Evolutionary conservation across 1,140 invertebrate species (phyloP).

Genomic region (Asobara japonica): DNA sequence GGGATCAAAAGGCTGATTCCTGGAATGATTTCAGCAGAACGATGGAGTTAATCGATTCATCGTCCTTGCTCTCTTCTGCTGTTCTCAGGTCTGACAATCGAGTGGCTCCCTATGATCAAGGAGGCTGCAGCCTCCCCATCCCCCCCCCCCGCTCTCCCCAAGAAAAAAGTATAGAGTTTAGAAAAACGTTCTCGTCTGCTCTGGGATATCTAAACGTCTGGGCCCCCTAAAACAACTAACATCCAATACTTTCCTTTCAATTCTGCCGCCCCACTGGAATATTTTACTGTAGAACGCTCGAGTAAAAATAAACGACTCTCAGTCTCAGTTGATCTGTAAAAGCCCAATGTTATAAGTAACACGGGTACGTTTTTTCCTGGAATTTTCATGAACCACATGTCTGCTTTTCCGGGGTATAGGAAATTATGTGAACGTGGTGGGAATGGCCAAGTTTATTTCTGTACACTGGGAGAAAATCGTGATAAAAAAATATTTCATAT

Average conservation of each 20-base stretch:
- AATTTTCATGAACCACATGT: background rate
- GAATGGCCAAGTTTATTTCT: background rate
- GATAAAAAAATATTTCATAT: too few species aligned
- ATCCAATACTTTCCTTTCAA: conserved; percentile 1
- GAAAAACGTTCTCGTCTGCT: background rate
- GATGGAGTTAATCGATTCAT: background rate
- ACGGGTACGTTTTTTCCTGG: background rate
- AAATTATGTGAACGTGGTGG: background rate
- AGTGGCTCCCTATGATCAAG: background rate
- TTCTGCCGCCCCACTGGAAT: background rate
- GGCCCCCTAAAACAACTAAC: conserved; percentile 4
- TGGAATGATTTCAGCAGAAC: background rate
- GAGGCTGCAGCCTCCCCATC: background rate
- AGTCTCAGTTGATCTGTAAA: background rate
- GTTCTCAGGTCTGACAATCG: background rate
- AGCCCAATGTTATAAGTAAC: background rate
- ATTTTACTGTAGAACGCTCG: conserved; percentile 1
- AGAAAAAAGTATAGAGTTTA: background rate
- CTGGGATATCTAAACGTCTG: background rate
- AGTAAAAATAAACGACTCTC: background rate
- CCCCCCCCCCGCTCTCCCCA: too few species aligned
- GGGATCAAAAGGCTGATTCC: background rate
- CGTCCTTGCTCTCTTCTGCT: background rate
- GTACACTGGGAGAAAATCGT: too few species aligned
- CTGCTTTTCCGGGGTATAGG: background rate